Evolutionary conservation across 2,888 invertebrate species (phyloP).

Genomic region (Falcaria lacertinaria): DNA sequence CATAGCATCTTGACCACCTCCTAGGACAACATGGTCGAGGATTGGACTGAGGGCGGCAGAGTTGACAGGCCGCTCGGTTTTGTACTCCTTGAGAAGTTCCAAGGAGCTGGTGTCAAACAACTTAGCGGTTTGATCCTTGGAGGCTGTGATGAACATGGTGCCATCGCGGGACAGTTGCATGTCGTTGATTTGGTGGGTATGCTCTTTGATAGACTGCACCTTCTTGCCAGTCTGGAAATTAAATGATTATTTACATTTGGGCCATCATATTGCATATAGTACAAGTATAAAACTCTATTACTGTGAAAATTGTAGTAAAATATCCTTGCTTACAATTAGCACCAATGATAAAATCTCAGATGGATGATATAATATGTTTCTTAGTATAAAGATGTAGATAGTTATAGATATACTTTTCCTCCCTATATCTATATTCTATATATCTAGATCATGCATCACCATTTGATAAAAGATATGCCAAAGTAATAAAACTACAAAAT

Average conservation of each 20-base stretch:
- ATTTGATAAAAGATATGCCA: too few relatives aligned
- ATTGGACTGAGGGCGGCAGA: conserved; percentile 98
- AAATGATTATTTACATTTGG: too few relatives aligned
- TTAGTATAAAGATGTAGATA: too few relatives aligned
- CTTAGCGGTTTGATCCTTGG: conserved; percentile 97
- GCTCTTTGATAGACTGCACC: conserved; percentile 88
- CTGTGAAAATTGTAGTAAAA: too few relatives aligned
- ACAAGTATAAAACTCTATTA: neutral
- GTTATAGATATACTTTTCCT: too few relatives aligned
- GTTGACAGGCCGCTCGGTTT: conserved; percentile 98
- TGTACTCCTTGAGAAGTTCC: conserved; percentile 94
- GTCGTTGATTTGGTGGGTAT: conserved; percentile 94
- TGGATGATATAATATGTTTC: too few relatives aligned
- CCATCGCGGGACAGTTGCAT: conserved; percentile 96
- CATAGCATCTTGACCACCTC: conserved; percentile 99
- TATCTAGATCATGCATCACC: too few relatives aligned
- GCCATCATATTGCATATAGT: too few relatives aligned
- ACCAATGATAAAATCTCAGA: too few relatives aligned
- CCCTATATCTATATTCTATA: too few relatives aligned
- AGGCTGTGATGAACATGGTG: conserved; percentile 98
- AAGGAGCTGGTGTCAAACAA: conserved; percentile 94
- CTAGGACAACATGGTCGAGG: conserved; percentile 96
- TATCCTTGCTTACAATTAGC: too few relatives aligned
- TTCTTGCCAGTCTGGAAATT: conserved; percentile 87
- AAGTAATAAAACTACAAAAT: too few relatives aligned